Conservation (phyloP, 1,140 invertebrate species). For the Eupeodes corollae region DNA sequence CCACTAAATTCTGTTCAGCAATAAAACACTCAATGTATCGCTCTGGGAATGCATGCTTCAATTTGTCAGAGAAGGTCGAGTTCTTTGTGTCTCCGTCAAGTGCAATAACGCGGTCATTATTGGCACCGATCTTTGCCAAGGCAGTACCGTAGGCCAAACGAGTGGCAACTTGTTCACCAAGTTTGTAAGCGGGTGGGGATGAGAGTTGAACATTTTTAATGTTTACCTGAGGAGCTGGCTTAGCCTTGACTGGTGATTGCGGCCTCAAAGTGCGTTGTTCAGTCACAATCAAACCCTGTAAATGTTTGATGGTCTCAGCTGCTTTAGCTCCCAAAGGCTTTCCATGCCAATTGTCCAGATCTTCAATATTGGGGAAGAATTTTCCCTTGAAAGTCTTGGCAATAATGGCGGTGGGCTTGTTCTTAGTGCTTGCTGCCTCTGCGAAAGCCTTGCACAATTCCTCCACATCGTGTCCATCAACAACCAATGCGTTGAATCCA, state of each 20-base stretch:
- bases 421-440: conserved; percentile 62
- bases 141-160: conserved; percentile 89
- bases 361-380: conserved; percentile 78
- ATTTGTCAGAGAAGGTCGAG: conserved; percentile 91
- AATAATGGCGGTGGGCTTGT: conserved; percentile 83
- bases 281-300: conserved; percentile 51
- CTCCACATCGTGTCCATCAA: conserved; percentile 93
- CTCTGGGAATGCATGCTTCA: conserved; percentile 62
- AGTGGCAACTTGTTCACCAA: conserved; percentile 76
- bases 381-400: conserved; percentile 96
- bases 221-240: conserved; percentile 60
- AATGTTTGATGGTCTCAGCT: conserved; percentile 60
- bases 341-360: conserved; percentile 94
- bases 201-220: conserved; percentile 66
- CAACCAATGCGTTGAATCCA: conserved; percentile 82
- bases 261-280: conserved; percentile 45
- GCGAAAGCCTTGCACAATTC: conserved; percentile 81
- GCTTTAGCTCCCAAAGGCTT: conserved; percentile 82
- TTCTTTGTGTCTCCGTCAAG: conserved; percentile 97
- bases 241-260: conserved; percentile 53
- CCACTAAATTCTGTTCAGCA: conserved; percentile 96
- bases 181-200: conserved; percentile 76
- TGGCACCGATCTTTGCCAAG: conserved; percentile 77
- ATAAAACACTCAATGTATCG: conserved; percentile 97
- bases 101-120: conserved; percentile 75